Evolutionary conservation across 2,797 vertebrate species (phyloP).

Genomic region (Otolemur crassicaudatus): DNA sequence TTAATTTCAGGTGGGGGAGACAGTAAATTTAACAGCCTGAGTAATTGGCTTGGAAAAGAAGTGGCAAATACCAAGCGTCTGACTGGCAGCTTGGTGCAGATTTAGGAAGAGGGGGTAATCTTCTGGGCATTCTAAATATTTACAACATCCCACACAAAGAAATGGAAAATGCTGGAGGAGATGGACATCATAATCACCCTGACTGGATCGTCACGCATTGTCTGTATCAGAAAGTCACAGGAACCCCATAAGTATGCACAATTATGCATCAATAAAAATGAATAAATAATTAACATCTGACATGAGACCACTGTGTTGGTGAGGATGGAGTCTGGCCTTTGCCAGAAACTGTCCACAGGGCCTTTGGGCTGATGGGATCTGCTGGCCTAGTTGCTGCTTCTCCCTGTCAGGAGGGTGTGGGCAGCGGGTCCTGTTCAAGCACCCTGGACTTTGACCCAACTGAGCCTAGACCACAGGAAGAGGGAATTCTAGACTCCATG

Average conservation of each 20-base stretch:
- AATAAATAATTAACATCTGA: not conserved
- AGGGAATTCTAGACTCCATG: not conserved
- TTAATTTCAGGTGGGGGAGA: not conserved
- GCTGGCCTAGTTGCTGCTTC: rapidly evolving
- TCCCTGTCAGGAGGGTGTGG: not conserved
- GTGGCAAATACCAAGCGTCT: not conserved
- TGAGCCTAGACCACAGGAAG: not conserved
- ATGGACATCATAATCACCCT: not conserved
- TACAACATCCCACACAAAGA: not conserved
- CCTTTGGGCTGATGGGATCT: not conserved
- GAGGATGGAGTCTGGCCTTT: not conserved
- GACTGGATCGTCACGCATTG: not conserved
- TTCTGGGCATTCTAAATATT: not conserved
- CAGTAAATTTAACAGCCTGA: not conserved
- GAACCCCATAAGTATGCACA: not conserved
- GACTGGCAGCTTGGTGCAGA: not conserved
- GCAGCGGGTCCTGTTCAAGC: not conserved
- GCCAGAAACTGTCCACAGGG: not conserved
- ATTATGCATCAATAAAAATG: not conserved
- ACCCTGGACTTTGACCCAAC: not conserved
- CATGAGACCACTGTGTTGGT: not conserved
- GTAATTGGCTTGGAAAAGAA: not conserved
- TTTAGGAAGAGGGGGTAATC: not conserved
- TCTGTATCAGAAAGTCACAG: not conserved
- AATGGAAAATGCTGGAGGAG: not conserved